Evolutionary conservation across 1,140 invertebrate species (phyloP), one percentile per base, ranked within the genome.

Genomic region (Geopemphigus sp.): DNA sequence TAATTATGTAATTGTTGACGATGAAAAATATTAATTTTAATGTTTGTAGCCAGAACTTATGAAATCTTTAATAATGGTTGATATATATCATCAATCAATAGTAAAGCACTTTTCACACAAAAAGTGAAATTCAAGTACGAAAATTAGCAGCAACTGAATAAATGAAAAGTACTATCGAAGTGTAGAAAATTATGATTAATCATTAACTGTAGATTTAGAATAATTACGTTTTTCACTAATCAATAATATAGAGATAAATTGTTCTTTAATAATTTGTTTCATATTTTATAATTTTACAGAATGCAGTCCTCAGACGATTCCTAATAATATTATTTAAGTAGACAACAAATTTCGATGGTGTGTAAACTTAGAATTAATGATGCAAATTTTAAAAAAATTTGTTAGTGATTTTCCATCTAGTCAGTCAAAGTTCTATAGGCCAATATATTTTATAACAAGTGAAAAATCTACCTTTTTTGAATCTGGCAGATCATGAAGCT

Each of bases 371-470:
- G 87, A 90, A 76, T 87, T 15, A 84, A 97, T 66, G 87, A 89
- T 59, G 85, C 89, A 45, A 91, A 90, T 82, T 90, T 88, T 70
- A 53, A 81, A 19, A 84, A 88, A 19, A 85, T 93, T 72, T 90
- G n/a, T 94, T 74, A 87, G 88, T 1, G 83, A 84, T 12, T 94
- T 94, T 86, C 89, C 90, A 72, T 83, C 86, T 64, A 80, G 89
- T 8, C 84, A 84, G 61, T 80, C 89, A 39, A 85, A 86, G 61
- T 96, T 90, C 83, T 83, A 86, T 59, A 91, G 92, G 32, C 90
- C 91, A 19, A 92, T 92, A 11, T 85, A 95, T 0, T 97, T 97
- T 85, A 89, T 98, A 82, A 93, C 89, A 80, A 95, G 96, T 76
- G 88, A 85, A 24, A 87, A 90, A 6, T 96, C 95, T 17, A 88